A percentile compares a stretch with the other conserved stretches of the same genome.
phyloP scores from a whole-genome alignment of 2,888 invertebrate genomes.

The Phlogophora meticulosa region DNA sequence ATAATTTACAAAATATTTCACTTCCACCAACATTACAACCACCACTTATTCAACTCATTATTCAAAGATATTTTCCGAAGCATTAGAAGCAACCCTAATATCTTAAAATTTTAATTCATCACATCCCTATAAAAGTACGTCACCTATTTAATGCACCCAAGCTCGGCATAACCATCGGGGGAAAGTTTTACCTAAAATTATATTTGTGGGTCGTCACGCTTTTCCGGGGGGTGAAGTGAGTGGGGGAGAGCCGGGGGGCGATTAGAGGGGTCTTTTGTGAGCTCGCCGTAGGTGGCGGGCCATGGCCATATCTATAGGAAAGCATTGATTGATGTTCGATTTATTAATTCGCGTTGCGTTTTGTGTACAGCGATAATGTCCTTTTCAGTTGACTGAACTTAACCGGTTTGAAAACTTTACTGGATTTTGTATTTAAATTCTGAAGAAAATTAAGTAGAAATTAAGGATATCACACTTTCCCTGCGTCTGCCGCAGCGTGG shows the following conservation, averaged over 20 bases:
- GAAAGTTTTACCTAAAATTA: conserved; percentile 90
- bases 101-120: conserved; percentile 67
- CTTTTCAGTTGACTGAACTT: neutral
- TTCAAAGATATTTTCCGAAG: conserved; percentile 48
- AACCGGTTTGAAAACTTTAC: too few relatives aligned
- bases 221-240: conserved; percentile 79
- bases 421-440: too few relatives aligned
- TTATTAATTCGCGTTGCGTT: conserved; percentile 53
- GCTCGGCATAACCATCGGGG: conserved; percentile 84
- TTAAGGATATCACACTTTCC: too few relatives aligned
- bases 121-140: conserved; percentile 67
- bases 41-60: conserved; percentile 41
- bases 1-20: neutral
- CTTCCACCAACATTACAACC: conserved; percentile 14
- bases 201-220: conserved; percentile 92
- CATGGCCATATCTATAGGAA: conserved; percentile 80
- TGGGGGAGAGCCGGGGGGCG: conserved; percentile 76
- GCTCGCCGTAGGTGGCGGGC: conserved; percentile 82
- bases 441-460: too few relatives aligned
- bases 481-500: too few relatives aligned
- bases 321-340: conserved; percentile 65
- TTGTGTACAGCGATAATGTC: neutral
- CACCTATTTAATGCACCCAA: conserved; percentile 82
- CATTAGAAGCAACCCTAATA: conserved; percentile 57
- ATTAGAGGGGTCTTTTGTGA: conserved; percentile 88